Evolutionary conservation across 2,888 invertebrate species (phyloP).

Genomic region (Nasonovia ribisnigri): DNA sequence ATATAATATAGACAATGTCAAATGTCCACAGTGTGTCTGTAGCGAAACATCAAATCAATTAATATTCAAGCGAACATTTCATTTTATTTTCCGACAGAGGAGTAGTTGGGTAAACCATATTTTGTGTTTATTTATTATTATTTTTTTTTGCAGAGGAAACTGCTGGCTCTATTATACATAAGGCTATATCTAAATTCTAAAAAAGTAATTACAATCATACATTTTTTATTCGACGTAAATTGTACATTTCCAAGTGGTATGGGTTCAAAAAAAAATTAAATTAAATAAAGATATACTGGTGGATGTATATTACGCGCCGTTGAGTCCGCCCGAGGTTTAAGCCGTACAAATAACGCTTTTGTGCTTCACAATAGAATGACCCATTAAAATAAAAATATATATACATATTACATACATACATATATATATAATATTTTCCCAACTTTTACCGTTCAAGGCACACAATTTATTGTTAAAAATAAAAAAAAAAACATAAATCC

Average conservation of each 20-base stretch:
- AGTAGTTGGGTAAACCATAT: not conserved
- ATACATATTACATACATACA: constrained; percentile 34
- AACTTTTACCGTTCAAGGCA: constrained; percentile 46
- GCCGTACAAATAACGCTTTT: constrained; percentile 60
- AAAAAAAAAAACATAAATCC: constrained; percentile 9
- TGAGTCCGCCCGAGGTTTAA: constrained; percentile 50
- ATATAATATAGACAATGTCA: not conserved
- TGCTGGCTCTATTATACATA: not conserved
- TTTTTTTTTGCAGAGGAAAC: not conserved
- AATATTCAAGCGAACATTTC: not conserved
- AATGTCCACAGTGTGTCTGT: not conserved
- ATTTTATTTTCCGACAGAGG: not conserved
- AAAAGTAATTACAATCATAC: constrained; percentile 49
- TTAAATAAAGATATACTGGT: constrained; percentile 51
- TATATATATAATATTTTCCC: constrained; percentile 14
- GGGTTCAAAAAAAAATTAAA: constrained; percentile 27
- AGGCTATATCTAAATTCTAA: constrained; percentile 11
- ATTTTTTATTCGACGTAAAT: constrained; percentile 25
- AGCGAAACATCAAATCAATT: not conserved
- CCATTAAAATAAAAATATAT: constrained; percentile 39
- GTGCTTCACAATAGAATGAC: constrained; percentile 57
- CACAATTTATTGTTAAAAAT: constrained; percentile 43
- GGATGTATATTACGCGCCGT: constrained; percentile 42
- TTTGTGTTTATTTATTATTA: not conserved
- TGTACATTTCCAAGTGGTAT: constrained; percentile 26